Evolutionary conservation across 2,888 invertebrate genomes (phyloP).

Genomic region (Dicyrtomina minuta): DNA sequence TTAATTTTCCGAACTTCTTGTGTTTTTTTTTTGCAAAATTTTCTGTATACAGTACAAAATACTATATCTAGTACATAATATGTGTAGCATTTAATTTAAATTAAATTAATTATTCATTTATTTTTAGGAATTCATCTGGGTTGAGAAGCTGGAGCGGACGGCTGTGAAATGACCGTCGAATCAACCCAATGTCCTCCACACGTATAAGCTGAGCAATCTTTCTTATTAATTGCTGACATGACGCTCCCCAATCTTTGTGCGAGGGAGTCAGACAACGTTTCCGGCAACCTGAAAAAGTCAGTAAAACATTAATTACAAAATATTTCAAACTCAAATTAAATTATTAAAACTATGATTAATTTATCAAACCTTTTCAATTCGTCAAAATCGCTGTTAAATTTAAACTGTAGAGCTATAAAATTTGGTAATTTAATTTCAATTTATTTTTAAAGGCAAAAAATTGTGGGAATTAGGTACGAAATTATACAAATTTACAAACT

Average conservation of each 20-base stretch:
- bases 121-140: constrained; percentile 36
- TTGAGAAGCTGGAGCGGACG: constrained; percentile 36
- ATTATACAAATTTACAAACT: too few species aligned
- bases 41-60: not conserved
- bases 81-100: too few species aligned
- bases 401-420: too few species aligned
- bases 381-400: too few species aligned
- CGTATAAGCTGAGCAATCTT: constrained; percentile 51
- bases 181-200: constrained; percentile 46
- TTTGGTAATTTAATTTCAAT: too few species aligned
- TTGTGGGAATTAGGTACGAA: too few species aligned
- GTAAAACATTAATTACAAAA: not conserved
- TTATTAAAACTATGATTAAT: not conserved
- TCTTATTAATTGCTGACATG: constrained; percentile 45
- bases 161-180: constrained; percentile 36
- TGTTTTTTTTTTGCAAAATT: not conserved
- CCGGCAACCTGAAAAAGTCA: constrained; percentile 51
- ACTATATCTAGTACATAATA: too few species aligned
- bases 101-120: too few species aligned
- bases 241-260: constrained; percentile 47
- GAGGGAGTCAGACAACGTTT: constrained; percentile 46
- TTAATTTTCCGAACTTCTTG: not conserved
- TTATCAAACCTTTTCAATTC: too few species aligned
- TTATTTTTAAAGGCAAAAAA: too few species aligned
- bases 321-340: not conserved